A percentile compares a stretch with the other conserved stretches of the same genome.
These are phyloP conservation scores for Halictus ligatus DNA, from an alignment of 2,888 invertebrate species.

Conservation along the genomic window DNA sequence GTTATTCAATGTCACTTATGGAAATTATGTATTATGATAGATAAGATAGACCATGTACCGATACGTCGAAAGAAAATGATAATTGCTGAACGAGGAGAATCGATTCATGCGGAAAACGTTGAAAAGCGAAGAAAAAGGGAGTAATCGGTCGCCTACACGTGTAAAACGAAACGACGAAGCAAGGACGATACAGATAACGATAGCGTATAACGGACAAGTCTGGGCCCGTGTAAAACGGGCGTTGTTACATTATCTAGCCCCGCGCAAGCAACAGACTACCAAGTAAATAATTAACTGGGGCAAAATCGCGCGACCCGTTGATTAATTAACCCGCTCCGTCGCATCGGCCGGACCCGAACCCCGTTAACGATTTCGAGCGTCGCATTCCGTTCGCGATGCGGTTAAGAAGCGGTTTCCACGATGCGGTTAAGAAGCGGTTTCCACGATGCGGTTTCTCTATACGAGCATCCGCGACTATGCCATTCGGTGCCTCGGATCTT, in stretches of 20 bases:
- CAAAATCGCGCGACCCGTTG: slow-evolving; percentile 1
- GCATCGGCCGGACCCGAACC: background rate
- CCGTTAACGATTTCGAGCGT: slow-evolving; percentile 3
- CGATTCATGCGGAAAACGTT: background rate
- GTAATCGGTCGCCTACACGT: background rate
- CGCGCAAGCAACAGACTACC: background rate
- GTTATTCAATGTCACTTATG: background rate
- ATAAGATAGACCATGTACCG: background rate
- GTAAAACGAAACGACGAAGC: background rate
- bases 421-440: background rate
- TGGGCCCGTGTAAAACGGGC: background rate
- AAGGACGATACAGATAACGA: background rate
- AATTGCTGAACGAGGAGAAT: background rate
- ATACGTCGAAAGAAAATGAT: background rate
- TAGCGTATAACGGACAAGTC: background rate
- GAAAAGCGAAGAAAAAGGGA: background rate
- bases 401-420: background rate
- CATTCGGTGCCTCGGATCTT: too few species aligned
- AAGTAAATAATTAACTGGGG: slow-evolving; percentile 7
- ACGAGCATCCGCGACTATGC: background rate
- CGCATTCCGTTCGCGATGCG: background rate
- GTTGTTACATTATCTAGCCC: background rate
- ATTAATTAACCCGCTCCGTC: slow-evolving; percentile 8
- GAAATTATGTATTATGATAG: background rate
- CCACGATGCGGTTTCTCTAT: background rate